phyloP scores from a whole-genome alignment of 1,140 invertebrate species.

The Brachystomella parvula region DNA sequence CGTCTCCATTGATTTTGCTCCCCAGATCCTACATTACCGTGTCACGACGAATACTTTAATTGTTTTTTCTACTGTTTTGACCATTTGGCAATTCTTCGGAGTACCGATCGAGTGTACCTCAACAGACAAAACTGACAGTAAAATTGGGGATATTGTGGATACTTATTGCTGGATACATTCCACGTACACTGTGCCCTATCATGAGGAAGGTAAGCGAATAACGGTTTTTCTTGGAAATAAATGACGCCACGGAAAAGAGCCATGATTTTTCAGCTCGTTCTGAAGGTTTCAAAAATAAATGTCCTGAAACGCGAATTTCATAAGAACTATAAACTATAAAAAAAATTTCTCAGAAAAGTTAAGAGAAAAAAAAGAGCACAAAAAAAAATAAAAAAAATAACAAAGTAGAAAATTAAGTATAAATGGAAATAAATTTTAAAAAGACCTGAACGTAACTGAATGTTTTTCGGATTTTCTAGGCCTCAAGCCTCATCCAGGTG shows the following conservation, averaged over 20 bases:
- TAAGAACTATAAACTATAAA: background rate
- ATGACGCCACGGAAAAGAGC: background rate
- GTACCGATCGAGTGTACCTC: conserved; percentile 59
- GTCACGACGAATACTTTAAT: conserved; percentile 56
- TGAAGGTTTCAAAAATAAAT: background rate
- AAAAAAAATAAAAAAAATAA: background rate
- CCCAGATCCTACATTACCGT: conserved; percentile 58
- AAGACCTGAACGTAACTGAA: background rate
- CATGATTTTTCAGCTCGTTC: background rate
- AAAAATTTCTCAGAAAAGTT: background rate
- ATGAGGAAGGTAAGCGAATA: conserved; percentile 41
- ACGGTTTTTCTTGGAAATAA: background rate
- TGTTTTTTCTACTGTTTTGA: conserved; percentile 56
- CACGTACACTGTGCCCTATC: conserved; percentile 41
- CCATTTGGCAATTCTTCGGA: conserved; percentile 63
- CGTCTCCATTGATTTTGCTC: background rate
- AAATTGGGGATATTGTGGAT: conserved; percentile 39
- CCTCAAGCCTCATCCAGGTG: too few relatives aligned
- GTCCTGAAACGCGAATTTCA: background rate
- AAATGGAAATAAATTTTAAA: background rate
- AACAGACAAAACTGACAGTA: background rate
- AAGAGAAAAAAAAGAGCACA: background rate
- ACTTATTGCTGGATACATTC: conserved; percentile 42
- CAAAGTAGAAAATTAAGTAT: conserved; percentile 1
- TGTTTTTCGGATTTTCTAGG: background rate